A percentile compares a stretch with the other conserved stretches of the same genome.
Evolutionary conservation across 2,113 vertebrate genomes (phyloP).

Genomic region (Macquaria australasica): DNA sequence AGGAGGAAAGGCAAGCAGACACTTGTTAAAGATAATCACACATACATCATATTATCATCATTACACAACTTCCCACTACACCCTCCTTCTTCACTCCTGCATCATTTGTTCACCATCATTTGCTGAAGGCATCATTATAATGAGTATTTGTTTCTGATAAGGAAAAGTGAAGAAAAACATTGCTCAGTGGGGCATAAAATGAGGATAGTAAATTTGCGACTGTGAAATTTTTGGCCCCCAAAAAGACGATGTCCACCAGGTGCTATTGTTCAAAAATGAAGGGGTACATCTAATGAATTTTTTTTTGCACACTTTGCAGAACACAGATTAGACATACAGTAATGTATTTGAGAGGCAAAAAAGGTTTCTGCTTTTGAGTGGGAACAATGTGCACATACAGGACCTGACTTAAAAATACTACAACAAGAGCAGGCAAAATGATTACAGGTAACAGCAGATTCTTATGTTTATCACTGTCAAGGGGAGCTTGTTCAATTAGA

Average conservation of each 20-base stretch:
- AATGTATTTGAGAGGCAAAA: neutral
- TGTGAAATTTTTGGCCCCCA: neutral
- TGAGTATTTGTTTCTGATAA: conserved; percentile 58
- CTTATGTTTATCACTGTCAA: neutral
- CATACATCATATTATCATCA: neutral
- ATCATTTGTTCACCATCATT: conserved; percentile 14
- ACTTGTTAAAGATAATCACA: conserved; percentile 4
- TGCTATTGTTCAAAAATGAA: neutral
- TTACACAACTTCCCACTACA: conserved; percentile 51
- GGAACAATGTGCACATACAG: neutral
- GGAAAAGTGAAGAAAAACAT: conserved; percentile 16
- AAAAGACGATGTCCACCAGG: neutral
- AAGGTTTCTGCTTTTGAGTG: neutral
- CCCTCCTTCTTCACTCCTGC: conserved; percentile 47
- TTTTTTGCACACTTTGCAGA: neutral
- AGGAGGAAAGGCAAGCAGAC: neutral
- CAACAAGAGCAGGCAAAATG: neutral
- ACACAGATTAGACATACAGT: neutral
- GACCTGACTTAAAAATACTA: neutral
- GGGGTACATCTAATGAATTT: too few species aligned
- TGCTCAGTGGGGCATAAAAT: conserved; percentile 23
- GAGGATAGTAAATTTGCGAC: neutral
- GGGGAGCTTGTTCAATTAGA: neutral
- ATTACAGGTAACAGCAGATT: neutral
- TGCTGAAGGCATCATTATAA: conserved; percentile 42